Base-by-base conservation (phyloP, 2,113 vertebrate genomes). In the Perccottus glenii region DNA sequence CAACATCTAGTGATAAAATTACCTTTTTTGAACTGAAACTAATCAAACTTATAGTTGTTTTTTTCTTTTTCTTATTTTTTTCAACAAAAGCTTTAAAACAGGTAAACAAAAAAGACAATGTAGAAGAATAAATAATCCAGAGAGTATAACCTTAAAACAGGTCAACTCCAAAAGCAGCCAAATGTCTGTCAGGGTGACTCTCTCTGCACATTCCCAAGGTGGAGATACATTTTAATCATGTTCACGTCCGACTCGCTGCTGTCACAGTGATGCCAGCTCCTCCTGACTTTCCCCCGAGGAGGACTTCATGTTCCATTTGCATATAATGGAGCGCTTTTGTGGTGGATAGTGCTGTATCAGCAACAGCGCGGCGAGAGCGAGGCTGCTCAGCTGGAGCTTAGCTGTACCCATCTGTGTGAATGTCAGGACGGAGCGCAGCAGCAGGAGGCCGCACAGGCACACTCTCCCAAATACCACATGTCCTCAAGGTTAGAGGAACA, bases 381-480 rank as follows among this genome's bases (percentile, higher is more conserved):
- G 56, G 61, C 52, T 7, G 70, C 74, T 65, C 80, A 78, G 81
- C 81, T 75, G 73, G 77, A 82, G 79, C 52, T 75, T 9, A 61
- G 71, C 64, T 64, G 59, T 44, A 63, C 63, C 67, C 64, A 58
- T 78, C 55, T 42, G 55, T 64, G 36, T 84, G 74, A 81, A 80
- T 88, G 77, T 84, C 79, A 72, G 60, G 62, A 68, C 16, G 14
- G 56, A 80, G 67, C 69, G 62, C 70, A 69, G 78, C 51, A 55
- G 79, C 73, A 70, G 81, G 36, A 32, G 48, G 48, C n/a, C 44
- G 11, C 44, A 46, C 44, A 11, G 4, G 10, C 44, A 14, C 12
- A 46, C 44, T 11, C 44, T 58, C 42, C 14, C 40, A 66, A 56
- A 77, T 72, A 77, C 46, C 70, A 70, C 64, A 82, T 67, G 65